Percentiles rank a stretch among this genome's conserved stretches.
Conservation (phyloP, 1,140 invertebrate species). For the Hestina assimilis region DNA sequence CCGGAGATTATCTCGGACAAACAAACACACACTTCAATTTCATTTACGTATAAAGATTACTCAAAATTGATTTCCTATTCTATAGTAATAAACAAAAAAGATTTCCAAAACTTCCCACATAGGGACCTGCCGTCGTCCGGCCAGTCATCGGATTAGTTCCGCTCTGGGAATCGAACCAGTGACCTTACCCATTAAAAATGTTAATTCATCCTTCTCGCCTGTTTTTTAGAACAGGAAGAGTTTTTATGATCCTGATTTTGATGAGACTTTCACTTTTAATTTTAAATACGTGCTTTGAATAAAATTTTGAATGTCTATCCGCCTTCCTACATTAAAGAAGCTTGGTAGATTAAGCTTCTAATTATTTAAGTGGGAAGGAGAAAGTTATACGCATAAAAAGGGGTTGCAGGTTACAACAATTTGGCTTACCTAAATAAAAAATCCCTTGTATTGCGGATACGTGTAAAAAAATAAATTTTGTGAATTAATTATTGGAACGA, state of each 20-base stretch:
- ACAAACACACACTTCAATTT: no score
- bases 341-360: no score
- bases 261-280: conserved; percentile 13
- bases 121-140: neutral
- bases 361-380: no score
- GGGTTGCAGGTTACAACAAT: no score
- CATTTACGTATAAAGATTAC: neutral
- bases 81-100: neutral
- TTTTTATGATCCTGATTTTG: conserved; percentile 5
- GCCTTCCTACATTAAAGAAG: no score
- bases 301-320: no score
- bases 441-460: neutral
- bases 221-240: neutral
- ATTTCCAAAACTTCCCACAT: conserved; percentile 5
- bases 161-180: conserved; percentile 19
- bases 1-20: no score
- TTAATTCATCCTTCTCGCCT: conserved; percentile 12
- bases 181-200: conserved; percentile 21
- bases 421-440: no score
- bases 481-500: no score
- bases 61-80: neutral
- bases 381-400: no score
- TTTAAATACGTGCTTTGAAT: no score
- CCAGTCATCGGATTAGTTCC: conserved; percentile 27
- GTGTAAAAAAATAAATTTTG: neutral